Base-by-base conservation (phyloP, 2,113 vertebrate genomes). In the Tyrannus savana region DNA sequence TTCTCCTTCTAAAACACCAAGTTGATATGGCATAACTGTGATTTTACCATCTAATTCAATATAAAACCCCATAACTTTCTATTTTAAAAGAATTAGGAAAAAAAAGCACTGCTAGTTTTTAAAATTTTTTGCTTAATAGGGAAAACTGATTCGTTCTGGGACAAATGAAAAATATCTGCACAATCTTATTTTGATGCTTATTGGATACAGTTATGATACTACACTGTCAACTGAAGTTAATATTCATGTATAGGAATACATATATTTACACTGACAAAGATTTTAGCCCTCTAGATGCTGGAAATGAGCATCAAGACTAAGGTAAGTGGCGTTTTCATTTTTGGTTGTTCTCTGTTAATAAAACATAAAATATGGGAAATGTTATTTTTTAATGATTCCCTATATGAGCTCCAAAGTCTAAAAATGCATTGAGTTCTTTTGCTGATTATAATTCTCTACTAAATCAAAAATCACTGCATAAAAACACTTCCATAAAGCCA, bases 401-500 rank as follows among this genome's bases (percentile, higher is more conserved):
- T 75, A 19, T 60, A 67, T 81, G 84, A 93, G 37, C 19, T 28
- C 47, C 18, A 3, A 53, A 63, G 33, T 46, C 77, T 81, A 60
- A 66, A 88, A 82, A 63, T 56, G 25, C 75, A 68, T 78, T 79
- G 88, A 90, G 80, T 88, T 77, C 56, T 39, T 39, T 59, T 77
- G 46, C 52, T 59, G 63, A 67, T 97, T 96, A 80, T 84, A 87
- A 89, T 83, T 55, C 76, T 69, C 35, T 27, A 63, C 64, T 96
- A 92, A 96, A 94, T 98, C 44, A 97, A 96, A 96, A 89, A 80
- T 52, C 30, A n/a, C 80, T 58, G 15, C 89, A 52, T 93, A 84
- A 90, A 92, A 95, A 71, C 96, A 68, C 68, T 89, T 85, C 52
- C 39, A 89, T 58, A 75, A 95, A 95, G 31, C 47, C 88, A 91